A percentile compares a stretch with the other conserved stretches of the same genome.
Evolutionary conservation across 2,888 invertebrate species (phyloP).

Genomic region (Orthosia gothica): DNA sequence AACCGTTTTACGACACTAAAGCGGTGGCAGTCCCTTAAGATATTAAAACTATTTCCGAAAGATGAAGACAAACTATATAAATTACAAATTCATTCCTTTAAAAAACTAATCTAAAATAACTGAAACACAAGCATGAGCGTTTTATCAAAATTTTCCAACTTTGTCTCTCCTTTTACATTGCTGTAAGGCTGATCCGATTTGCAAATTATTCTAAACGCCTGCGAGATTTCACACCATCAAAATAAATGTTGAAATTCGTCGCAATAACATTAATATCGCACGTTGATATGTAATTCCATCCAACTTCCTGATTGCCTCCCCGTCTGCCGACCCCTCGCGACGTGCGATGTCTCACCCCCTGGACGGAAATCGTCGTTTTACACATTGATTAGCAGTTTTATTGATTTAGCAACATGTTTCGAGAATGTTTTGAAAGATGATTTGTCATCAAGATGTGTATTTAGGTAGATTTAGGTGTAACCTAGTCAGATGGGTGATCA

Average conservation of each 20-base stretch:
- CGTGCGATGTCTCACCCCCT: slow-evolving; percentile 19
- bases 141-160: background rate
- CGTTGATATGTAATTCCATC: slow-evolving; percentile 44
- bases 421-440: background rate
- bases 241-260: slow-evolving; percentile 3
- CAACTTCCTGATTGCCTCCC: slow-evolving; percentile 53
- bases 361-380: slow-evolving; percentile 54
- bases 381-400: slow-evolving; percentile 45
- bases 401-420: slow-evolving; percentile 20
- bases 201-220: background rate
- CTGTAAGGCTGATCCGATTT: background rate
- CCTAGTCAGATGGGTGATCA: no score
- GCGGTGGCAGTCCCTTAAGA: no score
- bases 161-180: background rate
- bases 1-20: no score
- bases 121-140: background rate
- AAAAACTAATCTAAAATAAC: background rate
- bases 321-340: slow-evolving; percentile 8
- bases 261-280: slow-evolving; percentile 26
- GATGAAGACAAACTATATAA: background rate
- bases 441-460: background rate
- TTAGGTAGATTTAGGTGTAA: no score
- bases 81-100: background rate
- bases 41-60: background rate
- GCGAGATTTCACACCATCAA: slow-evolving; percentile 2